A percentile compares a stretch with the other conserved stretches of the same genome.
Evolutionary conservation across 2,888 invertebrate species (phyloP).

Genomic region (Thereva nobilitata): DNA sequence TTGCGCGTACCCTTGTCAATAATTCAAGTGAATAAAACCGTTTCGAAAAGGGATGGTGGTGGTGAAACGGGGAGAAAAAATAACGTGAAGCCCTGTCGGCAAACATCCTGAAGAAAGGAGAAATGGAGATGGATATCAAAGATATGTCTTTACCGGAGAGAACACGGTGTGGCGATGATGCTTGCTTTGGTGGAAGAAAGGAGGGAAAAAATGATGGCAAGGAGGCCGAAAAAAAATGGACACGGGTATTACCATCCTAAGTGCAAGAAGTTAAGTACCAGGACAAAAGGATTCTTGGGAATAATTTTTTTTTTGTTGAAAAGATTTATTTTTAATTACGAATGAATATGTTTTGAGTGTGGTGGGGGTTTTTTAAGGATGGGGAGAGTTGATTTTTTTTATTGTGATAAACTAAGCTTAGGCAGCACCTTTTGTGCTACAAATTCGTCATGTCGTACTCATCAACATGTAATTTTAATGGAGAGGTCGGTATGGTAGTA

Average conservation of each 20-base stretch:
- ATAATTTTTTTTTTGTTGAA: background rate
- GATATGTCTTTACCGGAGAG: conserved; percentile 20
- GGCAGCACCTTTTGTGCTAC: no score
- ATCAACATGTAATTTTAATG: no score
- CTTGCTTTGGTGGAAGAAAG: conserved; percentile 3
- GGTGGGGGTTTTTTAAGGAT: no score
- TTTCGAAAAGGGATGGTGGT: conserved; percentile 24
- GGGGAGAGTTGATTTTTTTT: no score
- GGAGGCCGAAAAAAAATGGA: conserved; percentile 17
- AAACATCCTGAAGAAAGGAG: conserved; percentile 31
- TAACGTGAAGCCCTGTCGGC: conserved; percentile 25
- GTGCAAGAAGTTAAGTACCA: conserved; percentile 14
- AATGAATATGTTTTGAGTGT: no score
- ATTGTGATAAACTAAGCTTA: no score
- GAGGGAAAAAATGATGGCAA: conserved; percentile 14
- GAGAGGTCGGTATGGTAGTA: no score
- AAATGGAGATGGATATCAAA: conserved; percentile 16
- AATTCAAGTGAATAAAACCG: conserved; percentile 39
- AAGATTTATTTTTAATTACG: no score
- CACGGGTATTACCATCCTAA: conserved; percentile 6
- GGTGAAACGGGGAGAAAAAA: no score
- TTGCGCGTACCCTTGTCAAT: conserved; percentile 39
- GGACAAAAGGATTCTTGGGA: background rate
- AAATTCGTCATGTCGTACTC: no score
- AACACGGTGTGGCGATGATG: conserved; percentile 20